phyloP scores from a whole-genome alignment of 1,140 invertebrate species.

The Bombus waltoni region DNA sequence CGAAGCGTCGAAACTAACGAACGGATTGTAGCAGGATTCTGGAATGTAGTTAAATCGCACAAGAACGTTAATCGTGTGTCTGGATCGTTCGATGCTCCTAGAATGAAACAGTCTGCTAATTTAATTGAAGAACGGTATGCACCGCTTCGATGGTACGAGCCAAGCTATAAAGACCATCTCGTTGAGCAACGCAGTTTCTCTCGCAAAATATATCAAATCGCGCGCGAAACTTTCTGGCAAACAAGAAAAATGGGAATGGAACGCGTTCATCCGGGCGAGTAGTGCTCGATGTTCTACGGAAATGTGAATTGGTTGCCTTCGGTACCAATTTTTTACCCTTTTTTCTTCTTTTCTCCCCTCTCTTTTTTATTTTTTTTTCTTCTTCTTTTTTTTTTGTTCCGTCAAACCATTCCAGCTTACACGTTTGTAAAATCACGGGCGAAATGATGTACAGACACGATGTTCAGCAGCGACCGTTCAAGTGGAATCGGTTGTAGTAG shows the following conservation, averaged over 20 bases:
- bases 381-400: conserved; percentile 10
- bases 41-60: background rate
- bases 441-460: conserved; percentile 62
- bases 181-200: background rate
- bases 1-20: conserved; percentile 5
- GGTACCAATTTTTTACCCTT: background rate
- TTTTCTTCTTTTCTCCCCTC: conserved; percentile 17
- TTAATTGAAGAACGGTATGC: conserved; percentile 24
- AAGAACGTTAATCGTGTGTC: conserved; percentile 1
- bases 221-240: conserved; percentile 1
- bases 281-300: conserved; percentile 45
- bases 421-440: conserved; percentile 61
- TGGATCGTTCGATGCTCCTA: background rate
- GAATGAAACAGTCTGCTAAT: conserved; percentile 34
- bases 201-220: conserved; percentile 20
- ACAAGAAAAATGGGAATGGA: conserved; percentile 43
- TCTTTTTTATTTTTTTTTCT: background rate
- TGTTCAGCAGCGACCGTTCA: conserved; percentile 53
- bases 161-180: conserved; percentile 8
- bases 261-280: conserved; percentile 50
- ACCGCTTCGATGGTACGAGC: background rate
- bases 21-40: background rate
- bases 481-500: conserved; percentile 61
- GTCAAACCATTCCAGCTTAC: conserved; percentile 57
- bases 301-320: conserved; percentile 42